A percentile compares a stretch with the other conserved stretches of the same genome.
These are phyloP conservation scores for Aphelenchoides besseyi DNA, from an alignment of 1,140 invertebrate species.

Conservation along the genomic window DNA sequence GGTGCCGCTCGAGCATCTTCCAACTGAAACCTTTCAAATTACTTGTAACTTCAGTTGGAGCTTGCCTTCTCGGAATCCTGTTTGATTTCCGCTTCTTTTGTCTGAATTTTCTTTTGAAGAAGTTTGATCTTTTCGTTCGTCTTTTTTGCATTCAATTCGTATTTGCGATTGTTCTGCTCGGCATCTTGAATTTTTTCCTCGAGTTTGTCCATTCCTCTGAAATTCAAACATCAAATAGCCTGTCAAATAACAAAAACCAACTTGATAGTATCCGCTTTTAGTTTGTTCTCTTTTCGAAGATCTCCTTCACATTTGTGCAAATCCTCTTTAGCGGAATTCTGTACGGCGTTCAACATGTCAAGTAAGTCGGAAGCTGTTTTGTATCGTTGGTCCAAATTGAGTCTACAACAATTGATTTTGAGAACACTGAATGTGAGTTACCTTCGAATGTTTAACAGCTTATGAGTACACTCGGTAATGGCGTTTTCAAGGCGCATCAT, in stretches of 20 bases:
- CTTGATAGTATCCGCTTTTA: constrained; percentile 30
- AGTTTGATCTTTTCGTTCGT: constrained; percentile 5
- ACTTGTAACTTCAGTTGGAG: too few relatives aligned
- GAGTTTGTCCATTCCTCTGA: constrained; percentile 21
- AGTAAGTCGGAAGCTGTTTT: too few relatives aligned
- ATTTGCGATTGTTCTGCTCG: constrained; percentile 34
- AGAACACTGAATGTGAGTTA: too few relatives aligned
- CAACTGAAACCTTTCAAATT: constrained; percentile 25
- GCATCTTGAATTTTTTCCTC: constrained; percentile 26
- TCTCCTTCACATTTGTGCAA: constrained; percentile 31
- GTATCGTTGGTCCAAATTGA: too few relatives aligned
- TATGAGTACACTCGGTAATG: constrained; percentile 32
- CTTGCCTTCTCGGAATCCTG: too few relatives aligned
- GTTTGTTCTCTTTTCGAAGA: constrained; percentile 35
- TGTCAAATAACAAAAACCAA: background rate
- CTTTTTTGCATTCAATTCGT: constrained; percentile 39
- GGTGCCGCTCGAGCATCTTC: constrained; percentile 24
- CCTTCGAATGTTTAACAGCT: constrained; percentile 38
- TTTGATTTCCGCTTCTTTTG: too few relatives aligned
- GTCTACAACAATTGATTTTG: too few relatives aligned
- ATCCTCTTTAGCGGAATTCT: constrained; percentile 18
- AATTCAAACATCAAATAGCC: constrained; percentile 13
- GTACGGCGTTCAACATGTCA: constrained; percentile 13
- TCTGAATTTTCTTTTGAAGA: background rate
- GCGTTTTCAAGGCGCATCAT: constrained; percentile 50